A percentile compares a stretch with the other conserved stretches of the same genome.
These are phyloP conservation scores for Nebria salina DNA, from an alignment of 2,888 invertebrate species.

Conservation along the genomic window DNA sequence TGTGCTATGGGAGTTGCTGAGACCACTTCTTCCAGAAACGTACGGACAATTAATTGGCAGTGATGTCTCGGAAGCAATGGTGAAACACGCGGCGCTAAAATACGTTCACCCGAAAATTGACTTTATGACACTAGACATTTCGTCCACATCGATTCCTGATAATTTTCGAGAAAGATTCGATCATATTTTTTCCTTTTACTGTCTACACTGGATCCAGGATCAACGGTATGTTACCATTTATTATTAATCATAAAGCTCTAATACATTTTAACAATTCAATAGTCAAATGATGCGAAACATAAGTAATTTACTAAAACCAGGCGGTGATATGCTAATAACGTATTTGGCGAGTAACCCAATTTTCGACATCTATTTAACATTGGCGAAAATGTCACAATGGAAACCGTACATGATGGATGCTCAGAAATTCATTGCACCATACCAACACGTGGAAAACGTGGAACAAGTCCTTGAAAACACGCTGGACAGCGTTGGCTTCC, in stretches of 20 bases:
- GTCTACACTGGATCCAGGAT: slow-evolving; percentile 81
- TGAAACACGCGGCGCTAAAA: slow-evolving; percentile 70
- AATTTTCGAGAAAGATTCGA: slow-evolving; percentile 67
- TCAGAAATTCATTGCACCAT: slow-evolving; percentile 73
- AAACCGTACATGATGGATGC: slow-evolving; percentile 72
- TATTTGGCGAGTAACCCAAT: slow-evolving; percentile 76
- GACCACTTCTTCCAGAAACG: slow-evolving; percentile 69
- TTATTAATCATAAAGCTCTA: background rate
- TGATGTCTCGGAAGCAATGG: slow-evolving; percentile 78
- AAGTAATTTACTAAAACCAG: slow-evolving; percentile 70
- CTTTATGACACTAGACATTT: slow-evolving; percentile 70
- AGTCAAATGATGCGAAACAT: slow-evolving; percentile 74
- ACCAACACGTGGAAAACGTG: slow-evolving; percentile 71
- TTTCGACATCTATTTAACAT: slow-evolving; percentile 73
- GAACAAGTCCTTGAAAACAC: slow-evolving; percentile 67
- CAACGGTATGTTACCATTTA: slow-evolving; percentile 67
- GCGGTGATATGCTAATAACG: slow-evolving; percentile 74
- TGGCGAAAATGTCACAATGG: slow-evolving; percentile 69
- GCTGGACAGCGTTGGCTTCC: slow-evolving; percentile 70
- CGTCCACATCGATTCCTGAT: slow-evolving; percentile 63
- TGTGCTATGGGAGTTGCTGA: slow-evolving; percentile 72
- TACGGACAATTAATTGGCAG: slow-evolving; percentile 69
- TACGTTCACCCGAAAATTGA: slow-evolving; percentile 63
- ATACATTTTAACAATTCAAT: slow-evolving; percentile 52
- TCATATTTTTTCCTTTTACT: slow-evolving; percentile 80